Base-by-base conservation (phyloP, 2,888 invertebrate species). In the Tetropium fuscum region DNA sequence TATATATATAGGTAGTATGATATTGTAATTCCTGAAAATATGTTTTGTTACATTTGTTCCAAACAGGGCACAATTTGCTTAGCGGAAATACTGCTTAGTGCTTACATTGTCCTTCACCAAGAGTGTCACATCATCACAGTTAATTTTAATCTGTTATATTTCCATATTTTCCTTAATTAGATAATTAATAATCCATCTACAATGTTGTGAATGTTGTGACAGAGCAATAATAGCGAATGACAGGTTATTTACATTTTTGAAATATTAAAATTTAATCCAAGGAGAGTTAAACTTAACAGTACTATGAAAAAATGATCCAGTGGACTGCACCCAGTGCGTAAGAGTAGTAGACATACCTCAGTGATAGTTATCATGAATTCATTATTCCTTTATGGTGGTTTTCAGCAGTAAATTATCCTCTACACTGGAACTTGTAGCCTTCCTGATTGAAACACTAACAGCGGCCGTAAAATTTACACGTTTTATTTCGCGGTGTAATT, bases 281-380 rank as follows among this genome's bases (percentile, higher is more conserved):
- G 25, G 15, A 27, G 38, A 3, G 36, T 44, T 44, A 34, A 34
- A 34, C 13, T 13, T 13, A 34, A 51, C 51, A 25, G 16, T 25
- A 18, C n/a, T 25, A 38, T 16, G 40, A 40, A 27, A 27, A 51
- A 51, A 51, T 51, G 51, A 51, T 51, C 25, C 27, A 51, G 51
- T 40, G 34, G 47, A 51, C 51, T 51, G 40, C 51, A 36, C 51
- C 51, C 51, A 51, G 38, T 45, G 54, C 54, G 54, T 54, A 54
- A 54, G 54, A 51, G 45, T 38, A 38, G 54, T 54, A 54, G 54
- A 45, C 54, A 47, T 40, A 38, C 27, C 54, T 22, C 54, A 32
- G 41, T 16, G 56, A 56, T 56, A 41, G 11, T 54, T 56, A 56
- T 56, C 56, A 41, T 38, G 56, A 56, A 56, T 56, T 48, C 56